Percentiles rank a stretch among this genome's conserved stretches.
Conservation (phyloP, 2,888 invertebrate species). For the Buathra laborator region DNA sequence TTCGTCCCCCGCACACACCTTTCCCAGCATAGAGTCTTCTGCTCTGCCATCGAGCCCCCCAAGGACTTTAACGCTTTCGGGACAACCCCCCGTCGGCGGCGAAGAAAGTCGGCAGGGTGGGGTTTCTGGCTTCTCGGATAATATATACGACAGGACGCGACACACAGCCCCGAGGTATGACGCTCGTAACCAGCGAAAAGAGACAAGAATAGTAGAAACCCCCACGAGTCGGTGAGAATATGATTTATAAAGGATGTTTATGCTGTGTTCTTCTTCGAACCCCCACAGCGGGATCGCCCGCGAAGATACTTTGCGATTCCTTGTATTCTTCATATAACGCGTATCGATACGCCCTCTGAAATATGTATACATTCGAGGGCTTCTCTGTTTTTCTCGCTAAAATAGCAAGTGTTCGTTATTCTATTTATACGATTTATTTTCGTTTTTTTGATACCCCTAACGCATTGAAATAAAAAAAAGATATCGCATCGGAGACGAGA, state of each 20-base stretch:
- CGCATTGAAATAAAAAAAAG: constrained; percentile 24
- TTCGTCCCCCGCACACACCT: constrained; percentile 14
- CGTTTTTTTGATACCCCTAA: constrained; percentile 9
- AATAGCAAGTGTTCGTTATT: constrained; percentile 61
- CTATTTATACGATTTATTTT: constrained; percentile 46
- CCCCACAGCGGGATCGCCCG: constrained; percentile 13
- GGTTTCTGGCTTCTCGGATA: constrained; percentile 31
- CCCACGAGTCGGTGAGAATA: constrained; percentile 56
- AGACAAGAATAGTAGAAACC: constrained; percentile 6
- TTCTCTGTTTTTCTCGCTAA: constrained; percentile 1
- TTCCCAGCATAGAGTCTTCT: neutral
- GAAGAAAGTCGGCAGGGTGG: constrained; percentile 53
- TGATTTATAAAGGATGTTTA: constrained; percentile 66
- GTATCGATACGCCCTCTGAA: neutral
- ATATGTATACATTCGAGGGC: neutral
- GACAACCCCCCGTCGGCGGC: constrained; percentile 57
- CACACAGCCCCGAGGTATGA: constrained; percentile 30
- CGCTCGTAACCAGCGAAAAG: constrained; percentile 16
- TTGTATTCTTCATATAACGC: neutral
- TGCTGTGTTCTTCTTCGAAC: constrained; percentile 53
- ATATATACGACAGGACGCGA: constrained; percentile 1
- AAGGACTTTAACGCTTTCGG: constrained; percentile 71
- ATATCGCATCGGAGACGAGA: neutral
- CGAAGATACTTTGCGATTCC: neutral
- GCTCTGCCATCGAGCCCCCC: neutral